A percentile compares a stretch with the other conserved stretches of the same genome.
Evolutionary conservation across 1,140 invertebrate species (phyloP).

Genomic region (Lerema accius): DNA sequence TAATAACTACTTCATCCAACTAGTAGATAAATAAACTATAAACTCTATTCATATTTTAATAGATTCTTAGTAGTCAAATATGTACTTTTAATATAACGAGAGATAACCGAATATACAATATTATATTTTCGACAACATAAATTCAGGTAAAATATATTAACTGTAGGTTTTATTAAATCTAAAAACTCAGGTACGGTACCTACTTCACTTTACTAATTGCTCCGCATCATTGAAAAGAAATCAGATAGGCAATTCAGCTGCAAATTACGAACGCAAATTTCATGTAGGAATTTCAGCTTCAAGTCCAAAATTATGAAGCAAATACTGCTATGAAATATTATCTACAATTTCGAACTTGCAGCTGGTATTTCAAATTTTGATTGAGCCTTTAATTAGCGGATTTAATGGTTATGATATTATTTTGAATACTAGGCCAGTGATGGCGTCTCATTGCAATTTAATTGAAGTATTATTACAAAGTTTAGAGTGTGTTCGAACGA

Average conservation of each 20-base stretch:
- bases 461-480: too few species aligned
- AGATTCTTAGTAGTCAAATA: too few species aligned
- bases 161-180: slow-evolving; percentile 2
- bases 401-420: not conserved
- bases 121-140: too few species aligned
- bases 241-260: slow-evolving; percentile 21
- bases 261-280: slow-evolving; percentile 22
- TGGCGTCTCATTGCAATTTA: too few species aligned
- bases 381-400: not conserved
- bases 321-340: slow-evolving; percentile 16
- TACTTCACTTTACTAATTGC: slow-evolving; percentile 23
- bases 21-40: too few species aligned
- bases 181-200: not conserved
- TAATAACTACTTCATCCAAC: too few species aligned
- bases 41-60: too few species aligned
- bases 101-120: too few species aligned
- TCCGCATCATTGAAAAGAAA: slow-evolving; percentile 22
- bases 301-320: slow-evolving; percentile 10
- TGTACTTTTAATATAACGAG: too few species aligned
- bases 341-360: not conserved
- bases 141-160: not conserved
- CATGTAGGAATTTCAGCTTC: not conserved
- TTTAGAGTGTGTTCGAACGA: too few species aligned
- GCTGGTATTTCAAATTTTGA: not conserved
- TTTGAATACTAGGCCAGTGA: too few species aligned